These are phyloP conservation scores for Leucophenga montana DNA, from an alignment of 2,888 invertebrate genomes.

Conservation along the genomic window DNA sequence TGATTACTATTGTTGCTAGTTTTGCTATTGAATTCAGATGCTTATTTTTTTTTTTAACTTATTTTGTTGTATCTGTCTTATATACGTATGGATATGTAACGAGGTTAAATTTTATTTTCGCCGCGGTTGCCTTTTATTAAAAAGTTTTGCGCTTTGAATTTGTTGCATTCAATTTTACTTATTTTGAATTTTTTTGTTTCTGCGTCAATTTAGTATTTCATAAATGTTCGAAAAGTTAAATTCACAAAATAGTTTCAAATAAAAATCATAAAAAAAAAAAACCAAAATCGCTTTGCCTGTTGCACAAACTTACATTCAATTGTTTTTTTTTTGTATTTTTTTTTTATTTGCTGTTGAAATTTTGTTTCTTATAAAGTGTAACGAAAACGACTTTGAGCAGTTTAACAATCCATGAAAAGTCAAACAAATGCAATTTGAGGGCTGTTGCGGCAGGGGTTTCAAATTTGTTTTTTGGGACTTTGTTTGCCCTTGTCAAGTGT, in stretches of 20 bases:
- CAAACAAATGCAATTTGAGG: not conserved
- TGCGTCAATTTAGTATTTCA: not conserved
- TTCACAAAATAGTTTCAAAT: too few species aligned
- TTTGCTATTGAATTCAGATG: not conserved
- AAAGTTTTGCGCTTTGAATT: not conserved
- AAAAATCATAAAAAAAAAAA: not conserved
- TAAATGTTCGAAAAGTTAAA: too few species aligned
- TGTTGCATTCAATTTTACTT: slow-evolving; percentile 1
- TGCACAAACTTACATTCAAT: not conserved
- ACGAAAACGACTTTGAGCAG: too few species aligned
- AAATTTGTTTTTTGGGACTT: not conserved
- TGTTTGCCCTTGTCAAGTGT: slow-evolving; percentile 4
- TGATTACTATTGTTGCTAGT: not conserved
- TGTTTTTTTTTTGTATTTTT: not conserved
- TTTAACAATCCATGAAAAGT: not conserved
- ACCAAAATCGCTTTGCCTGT: not conserved
- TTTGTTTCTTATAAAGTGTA: too few species aligned
- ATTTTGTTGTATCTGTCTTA: not conserved
- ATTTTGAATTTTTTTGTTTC: not conserved
- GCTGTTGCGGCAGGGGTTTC: not conserved
- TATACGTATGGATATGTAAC: not conserved
- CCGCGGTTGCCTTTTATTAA: too few species aligned
- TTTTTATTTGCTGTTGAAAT: not conserved
- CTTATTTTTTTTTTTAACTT: not conserved
- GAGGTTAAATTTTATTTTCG: slow-evolving; percentile 1